Conservation (phyloP, 2,888 invertebrate species). For the Siphlonurus alternatus region DNA sequence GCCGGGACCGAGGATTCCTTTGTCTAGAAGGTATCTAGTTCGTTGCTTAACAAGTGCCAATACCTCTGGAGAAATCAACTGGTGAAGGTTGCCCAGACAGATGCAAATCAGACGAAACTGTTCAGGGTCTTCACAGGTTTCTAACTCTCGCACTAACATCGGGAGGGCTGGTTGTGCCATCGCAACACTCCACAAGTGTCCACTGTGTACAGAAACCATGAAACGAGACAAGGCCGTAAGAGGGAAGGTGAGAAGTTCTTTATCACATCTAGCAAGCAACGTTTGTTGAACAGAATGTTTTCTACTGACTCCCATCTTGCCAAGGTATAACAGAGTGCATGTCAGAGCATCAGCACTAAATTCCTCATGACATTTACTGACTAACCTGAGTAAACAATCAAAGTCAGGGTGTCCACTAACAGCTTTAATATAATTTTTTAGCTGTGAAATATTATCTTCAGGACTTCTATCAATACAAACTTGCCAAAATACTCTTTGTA, state of each 20-base stretch:
- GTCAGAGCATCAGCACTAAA: slow-evolving; percentile 27
- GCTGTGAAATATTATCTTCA: neutral
- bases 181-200: slow-evolving; percentile 11
- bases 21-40: slow-evolving; percentile 22
- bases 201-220: slow-evolving; percentile 25
- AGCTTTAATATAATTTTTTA: neutral
- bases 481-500: slow-evolving; percentile 2
- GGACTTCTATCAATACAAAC: neutral
- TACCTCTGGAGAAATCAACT: slow-evolving; percentile 24
- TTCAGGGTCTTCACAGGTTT: slow-evolving; percentile 18
- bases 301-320: slow-evolving; percentile 28
- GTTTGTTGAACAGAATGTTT: slow-evolving; percentile 22
- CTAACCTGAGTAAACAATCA: slow-evolving; percentile 16
- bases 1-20: slow-evolving; percentile 19
- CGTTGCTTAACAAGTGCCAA: slow-evolving; percentile 25
- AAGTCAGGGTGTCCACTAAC: neutral
- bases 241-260: slow-evolving; percentile 19
- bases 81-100: slow-evolving; percentile 28
- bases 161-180: neutral
- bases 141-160: neutral
- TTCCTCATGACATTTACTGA: slow-evolving; percentile 20
- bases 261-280: slow-evolving; percentile 21
- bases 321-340: slow-evolving; percentile 29
- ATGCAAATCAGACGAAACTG: slow-evolving; percentile 30
- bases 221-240: slow-evolving; percentile 28